Percentiles rank a stretch among this genome's conserved stretches.
These are phyloP conservation scores for Caenorhabditis doughertyi DNA, from an alignment of 2,888 invertebrate genomes.

Conservation along the genomic window DNA sequence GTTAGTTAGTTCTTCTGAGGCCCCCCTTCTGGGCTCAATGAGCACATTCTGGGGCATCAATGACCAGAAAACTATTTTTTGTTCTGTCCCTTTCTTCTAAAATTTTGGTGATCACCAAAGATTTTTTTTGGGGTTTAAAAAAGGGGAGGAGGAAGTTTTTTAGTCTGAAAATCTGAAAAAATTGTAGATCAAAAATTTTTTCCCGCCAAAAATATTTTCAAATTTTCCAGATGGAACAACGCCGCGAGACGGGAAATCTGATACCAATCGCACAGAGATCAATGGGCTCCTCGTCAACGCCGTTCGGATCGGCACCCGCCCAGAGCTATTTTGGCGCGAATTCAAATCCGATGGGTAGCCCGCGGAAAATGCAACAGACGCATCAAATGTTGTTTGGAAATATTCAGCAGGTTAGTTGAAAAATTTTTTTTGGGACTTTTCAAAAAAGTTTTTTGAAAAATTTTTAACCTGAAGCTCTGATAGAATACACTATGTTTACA, in stretches of 20 bases:
- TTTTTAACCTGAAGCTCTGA: no score
- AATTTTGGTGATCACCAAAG: no score
- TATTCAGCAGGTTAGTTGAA: conserved; percentile 56
- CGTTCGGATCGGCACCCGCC: conserved; percentile 60
- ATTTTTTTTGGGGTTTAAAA: no score
- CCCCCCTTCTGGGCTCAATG: conserved; percentile 34
- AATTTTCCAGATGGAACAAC: conserved; percentile 61
- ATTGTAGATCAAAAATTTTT: background rate
- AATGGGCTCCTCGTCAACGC: conserved; percentile 36
- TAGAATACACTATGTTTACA: no score
- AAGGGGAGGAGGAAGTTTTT: no score
- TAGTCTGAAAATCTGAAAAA: no score
- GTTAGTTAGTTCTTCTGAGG: no score
- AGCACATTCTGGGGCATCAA: conserved; percentile 43
- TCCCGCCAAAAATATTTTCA: background rate
- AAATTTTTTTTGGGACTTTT: background rate
- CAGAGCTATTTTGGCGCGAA: conserved; percentile 52
- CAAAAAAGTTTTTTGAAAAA: conserved; percentile 6
- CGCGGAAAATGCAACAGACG: conserved; percentile 55
- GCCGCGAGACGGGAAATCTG: conserved; percentile 64
- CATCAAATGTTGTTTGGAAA: conserved; percentile 57
- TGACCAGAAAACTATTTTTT: conserved; percentile 11
- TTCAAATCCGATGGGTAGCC: conserved; percentile 41
- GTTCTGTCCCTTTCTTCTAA: background rate
- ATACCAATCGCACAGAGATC: conserved; percentile 59